These are phyloP conservation scores for Cryptosula pallasiana DNA, from an alignment of 2,888 invertebrate species.

Conservation along the genomic window DNA sequence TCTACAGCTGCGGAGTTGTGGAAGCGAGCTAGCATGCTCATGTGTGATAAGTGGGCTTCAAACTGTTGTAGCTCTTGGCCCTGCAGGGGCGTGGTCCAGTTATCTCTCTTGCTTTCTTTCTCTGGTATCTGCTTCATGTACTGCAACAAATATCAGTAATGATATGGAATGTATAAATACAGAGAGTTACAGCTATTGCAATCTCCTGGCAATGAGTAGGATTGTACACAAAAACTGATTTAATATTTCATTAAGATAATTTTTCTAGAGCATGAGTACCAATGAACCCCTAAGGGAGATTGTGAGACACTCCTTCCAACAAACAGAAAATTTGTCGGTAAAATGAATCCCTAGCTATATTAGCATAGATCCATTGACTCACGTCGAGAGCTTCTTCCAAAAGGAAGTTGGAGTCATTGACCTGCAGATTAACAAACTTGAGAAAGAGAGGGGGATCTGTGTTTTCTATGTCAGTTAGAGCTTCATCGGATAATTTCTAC, in stretches of 20 bases:
- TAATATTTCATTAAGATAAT: no score
- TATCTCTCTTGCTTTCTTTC: slow-evolving; percentile 61
- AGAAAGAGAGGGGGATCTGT: slow-evolving; percentile 85
- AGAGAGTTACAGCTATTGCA: no score
- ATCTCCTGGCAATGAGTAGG: no score
- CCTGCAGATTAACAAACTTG: slow-evolving; percentile 88
- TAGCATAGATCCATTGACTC: no score
- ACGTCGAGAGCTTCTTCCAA: slow-evolving; percentile 73
- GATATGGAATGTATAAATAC: no score
- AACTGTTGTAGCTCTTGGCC: slow-evolving; percentile 71
- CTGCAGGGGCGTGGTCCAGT: slow-evolving; percentile 38
- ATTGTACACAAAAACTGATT: no score
- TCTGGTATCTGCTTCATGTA: slow-evolving; percentile 78
- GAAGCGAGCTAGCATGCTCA: slow-evolving; percentile 76
- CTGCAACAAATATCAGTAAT: no score
- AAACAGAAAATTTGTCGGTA: no score
- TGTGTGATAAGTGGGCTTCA: slow-evolving; percentile 56
- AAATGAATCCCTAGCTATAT: no score
- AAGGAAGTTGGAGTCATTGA: slow-evolving; percentile 94
- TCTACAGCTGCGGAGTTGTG: slow-evolving; percentile 86
- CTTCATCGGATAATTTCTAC: slow-evolving; percentile 64
- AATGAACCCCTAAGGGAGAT: no score
- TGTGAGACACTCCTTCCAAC: no score
- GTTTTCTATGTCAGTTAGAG: slow-evolving; percentile 81
- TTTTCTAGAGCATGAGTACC: no score